Conservation (phyloP, 2,888 invertebrate species). For the Aphidius colemani region DNA sequence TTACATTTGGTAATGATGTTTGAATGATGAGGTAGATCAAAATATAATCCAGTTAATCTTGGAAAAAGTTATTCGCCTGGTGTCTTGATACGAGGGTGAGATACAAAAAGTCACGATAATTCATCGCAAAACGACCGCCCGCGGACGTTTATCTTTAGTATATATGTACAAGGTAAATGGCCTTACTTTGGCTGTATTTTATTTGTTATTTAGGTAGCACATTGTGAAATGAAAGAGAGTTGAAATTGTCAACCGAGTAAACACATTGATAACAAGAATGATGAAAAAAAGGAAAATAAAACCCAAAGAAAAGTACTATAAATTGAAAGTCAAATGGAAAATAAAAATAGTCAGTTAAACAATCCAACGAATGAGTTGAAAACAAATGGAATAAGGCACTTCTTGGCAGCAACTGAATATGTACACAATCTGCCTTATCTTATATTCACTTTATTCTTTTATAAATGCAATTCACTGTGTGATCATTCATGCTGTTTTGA, state of each 20-base stretch:
- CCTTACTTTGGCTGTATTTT: slow-evolving; percentile 29
- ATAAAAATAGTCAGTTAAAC: background rate
- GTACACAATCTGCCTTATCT: slow-evolving; percentile 16
- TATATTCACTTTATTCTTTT: slow-evolving; percentile 6
- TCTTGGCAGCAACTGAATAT: slow-evolving; percentile 7
- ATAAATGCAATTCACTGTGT: background rate
- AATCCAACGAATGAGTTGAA: slow-evolving; percentile 11
- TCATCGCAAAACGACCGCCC: slow-evolving; percentile 50
- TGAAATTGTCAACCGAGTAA: slow-evolving; percentile 19
- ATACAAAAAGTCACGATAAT: slow-evolving; percentile 45
- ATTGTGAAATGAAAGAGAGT: slow-evolving; percentile 21
- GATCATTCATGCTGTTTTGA: too few species aligned
- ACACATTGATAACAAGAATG: slow-evolving; percentile 27
- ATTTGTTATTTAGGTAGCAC: slow-evolving; percentile 17
- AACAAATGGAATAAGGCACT: slow-evolving; percentile 5
- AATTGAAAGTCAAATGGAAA: slow-evolving; percentile 7
- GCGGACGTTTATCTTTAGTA: slow-evolving; percentile 50
- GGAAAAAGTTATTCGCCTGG: slow-evolving; percentile 36
- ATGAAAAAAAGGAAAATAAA: background rate
- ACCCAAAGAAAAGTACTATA: slow-evolving; percentile 2
- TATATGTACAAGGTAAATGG: slow-evolving; percentile 36
- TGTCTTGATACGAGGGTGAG: slow-evolving; percentile 43
- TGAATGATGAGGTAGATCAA: slow-evolving; percentile 4
- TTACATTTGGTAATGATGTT: slow-evolving; percentile 8
- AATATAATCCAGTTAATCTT: slow-evolving; percentile 31